phyloP scores from a whole-genome alignment of 2,888 invertebrate species.

The Chloroclysta siterata region DNA sequence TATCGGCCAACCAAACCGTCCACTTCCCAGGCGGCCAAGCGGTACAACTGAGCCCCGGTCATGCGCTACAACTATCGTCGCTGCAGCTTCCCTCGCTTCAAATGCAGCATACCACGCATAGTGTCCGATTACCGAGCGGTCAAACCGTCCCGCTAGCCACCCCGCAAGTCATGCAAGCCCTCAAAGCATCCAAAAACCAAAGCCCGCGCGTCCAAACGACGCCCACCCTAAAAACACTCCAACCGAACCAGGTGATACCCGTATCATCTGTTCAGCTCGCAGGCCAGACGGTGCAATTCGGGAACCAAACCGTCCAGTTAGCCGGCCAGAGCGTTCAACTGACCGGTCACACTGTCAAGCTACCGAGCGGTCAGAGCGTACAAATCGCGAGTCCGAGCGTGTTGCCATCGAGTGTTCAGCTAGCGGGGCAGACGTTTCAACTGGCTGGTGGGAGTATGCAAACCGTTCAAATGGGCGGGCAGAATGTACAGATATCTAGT shows the following conservation, averaged over 20 bases:
- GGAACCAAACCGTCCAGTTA: conserved; percentile 72
- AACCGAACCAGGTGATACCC: conserved; percentile 62
- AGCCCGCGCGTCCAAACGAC: conserved; percentile 56
- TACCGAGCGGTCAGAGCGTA: conserved; percentile 74
- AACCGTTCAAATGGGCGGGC: conserved; percentile 67
- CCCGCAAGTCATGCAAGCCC: conserved; percentile 64
- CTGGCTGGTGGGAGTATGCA: conserved; percentile 63
- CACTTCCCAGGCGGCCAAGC: conserved; percentile 61
- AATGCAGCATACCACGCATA: conserved; percentile 62
- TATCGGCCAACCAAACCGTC: conserved; percentile 66
- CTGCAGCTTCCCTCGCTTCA: conserved; percentile 65
- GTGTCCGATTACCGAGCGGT: conserved; percentile 71
- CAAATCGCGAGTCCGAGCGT: conserved; percentile 68
- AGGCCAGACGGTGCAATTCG: conserved; percentile 72
- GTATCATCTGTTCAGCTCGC: conserved; percentile 69
- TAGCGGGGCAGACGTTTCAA: conserved; percentile 71
- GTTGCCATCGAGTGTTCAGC: conserved; percentile 64
- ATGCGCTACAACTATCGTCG: conserved; percentile 66
- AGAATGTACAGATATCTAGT: conserved; percentile 50
- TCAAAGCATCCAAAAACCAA: conserved; percentile 58
- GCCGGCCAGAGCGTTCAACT: conserved; percentile 73
- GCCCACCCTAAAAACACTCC: conserved; percentile 54
- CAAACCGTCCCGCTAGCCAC: conserved; percentile 73
- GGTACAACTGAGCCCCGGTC: conserved; percentile 62
- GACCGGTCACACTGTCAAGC: conserved; percentile 78